phyloP scores from a whole-genome alignment of 2,113 vertebrate species.

The Panurus biarmicus region DNA sequence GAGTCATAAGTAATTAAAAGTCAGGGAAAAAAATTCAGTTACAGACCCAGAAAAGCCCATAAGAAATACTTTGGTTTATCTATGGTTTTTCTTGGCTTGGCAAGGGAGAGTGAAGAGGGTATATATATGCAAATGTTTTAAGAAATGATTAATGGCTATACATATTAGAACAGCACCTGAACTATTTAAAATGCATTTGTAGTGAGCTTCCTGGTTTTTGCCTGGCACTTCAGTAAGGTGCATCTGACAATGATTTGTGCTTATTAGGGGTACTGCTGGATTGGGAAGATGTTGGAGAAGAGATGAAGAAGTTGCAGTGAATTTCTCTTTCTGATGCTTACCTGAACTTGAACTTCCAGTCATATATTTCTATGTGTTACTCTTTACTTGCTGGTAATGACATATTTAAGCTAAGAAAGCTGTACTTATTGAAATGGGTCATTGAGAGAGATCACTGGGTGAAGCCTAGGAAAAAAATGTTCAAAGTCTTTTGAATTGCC shows the following conservation, averaged over 20 bases:
- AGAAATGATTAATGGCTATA: background rate
- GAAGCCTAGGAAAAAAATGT: background rate
- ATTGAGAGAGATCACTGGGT: background rate
- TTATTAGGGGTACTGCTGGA: background rate
- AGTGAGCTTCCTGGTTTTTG: background rate
- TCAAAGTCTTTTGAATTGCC: background rate
- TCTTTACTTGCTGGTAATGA: background rate
- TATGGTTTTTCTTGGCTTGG: background rate
- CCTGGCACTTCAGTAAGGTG: background rate
- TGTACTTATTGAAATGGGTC: background rate
- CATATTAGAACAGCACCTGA: background rate
- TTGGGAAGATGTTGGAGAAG: too few relatives aligned
- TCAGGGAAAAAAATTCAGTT: background rate
- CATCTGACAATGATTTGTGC: background rate
- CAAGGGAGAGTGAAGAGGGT: background rate
- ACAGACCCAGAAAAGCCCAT: background rate
- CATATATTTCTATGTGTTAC: background rate
- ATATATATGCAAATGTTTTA: background rate
- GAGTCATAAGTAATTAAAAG: background rate
- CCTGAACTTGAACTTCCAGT: background rate
- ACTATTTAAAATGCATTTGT: background rate
- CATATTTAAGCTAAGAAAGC: background rate
- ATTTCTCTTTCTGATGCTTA: background rate
- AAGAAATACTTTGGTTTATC: background rate
- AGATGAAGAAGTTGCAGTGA: background rate